A percentile compares a stretch with the other conserved stretches of the same genome.
phyloP scores from a whole-genome alignment of 2,113 vertebrate genomes.

The Noctilio leporinus region DNA sequence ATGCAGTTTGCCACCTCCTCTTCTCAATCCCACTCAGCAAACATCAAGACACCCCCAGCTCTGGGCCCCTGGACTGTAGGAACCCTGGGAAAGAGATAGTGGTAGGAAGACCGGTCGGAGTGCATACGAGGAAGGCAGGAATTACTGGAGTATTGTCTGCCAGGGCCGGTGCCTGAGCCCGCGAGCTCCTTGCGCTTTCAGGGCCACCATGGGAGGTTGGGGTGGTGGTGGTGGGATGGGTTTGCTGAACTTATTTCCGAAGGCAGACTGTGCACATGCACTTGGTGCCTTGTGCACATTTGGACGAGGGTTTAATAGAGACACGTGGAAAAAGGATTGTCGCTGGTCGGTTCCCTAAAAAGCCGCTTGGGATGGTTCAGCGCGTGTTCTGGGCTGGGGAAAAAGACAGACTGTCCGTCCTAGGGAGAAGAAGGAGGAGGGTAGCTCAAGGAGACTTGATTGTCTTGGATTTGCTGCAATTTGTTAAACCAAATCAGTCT shows the following conservation, averaged over 20 bases:
- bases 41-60: background rate
- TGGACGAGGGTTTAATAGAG: background rate
- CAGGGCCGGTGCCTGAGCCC: background rate
- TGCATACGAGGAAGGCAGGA: background rate
- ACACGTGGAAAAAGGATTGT: constrained; percentile 35
- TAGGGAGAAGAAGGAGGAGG: background rate
- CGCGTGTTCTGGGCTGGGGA: background rate
- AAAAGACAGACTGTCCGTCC: background rate
- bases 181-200: background rate
- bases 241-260: constrained; percentile 1
- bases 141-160: constrained; percentile 53
- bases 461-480: constrained; percentile 6
- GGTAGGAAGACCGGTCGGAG: background rate
- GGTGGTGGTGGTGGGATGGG: background rate
- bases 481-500: background rate
- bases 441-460: constrained; percentile 28
- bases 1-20: background rate
- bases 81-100: background rate
- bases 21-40: background rate
- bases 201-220: background rate
- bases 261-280: background rate
- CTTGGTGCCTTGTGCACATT: background rate
- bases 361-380: background rate
- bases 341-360: background rate
- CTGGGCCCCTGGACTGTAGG: background rate